phyloP scores from a whole-genome alignment of 1,140 invertebrate species.

The Drosophila repletoides region DNA sequence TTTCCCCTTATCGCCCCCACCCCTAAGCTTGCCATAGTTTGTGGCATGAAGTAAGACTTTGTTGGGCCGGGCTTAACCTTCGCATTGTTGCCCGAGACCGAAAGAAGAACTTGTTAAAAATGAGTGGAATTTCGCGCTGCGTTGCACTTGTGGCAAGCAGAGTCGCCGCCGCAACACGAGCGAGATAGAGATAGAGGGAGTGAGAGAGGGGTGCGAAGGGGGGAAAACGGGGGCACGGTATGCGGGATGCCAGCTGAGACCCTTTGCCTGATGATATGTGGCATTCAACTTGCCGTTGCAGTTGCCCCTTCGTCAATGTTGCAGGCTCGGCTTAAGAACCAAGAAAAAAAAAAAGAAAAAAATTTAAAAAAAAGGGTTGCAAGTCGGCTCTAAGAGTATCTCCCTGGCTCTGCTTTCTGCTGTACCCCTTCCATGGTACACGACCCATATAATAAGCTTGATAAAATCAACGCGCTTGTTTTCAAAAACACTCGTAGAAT shows the following conservation, averaged over 20 bases:
- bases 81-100: conserved; percentile 71
- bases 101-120: conserved; percentile 79
- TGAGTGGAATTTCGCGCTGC: conserved; percentile 79
- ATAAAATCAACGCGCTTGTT: conserved; percentile 69
- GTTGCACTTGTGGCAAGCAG: conserved; percentile 63
- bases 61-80: conserved; percentile 45
- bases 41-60: conserved; percentile 57
- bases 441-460: conserved; percentile 76
- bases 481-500: conserved; percentile 22
- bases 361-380: conserved; percentile 48
- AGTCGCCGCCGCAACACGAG: too few species aligned
- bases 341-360: conserved; percentile 4
- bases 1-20: conserved; percentile 9
- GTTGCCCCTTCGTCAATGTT: conserved; percentile 28
- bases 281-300: conserved; percentile 30
- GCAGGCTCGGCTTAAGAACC: conserved; percentile 18
- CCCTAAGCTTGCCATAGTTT: conserved; percentile 37
- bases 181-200: too few species aligned
- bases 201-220: conserved; percentile 17
- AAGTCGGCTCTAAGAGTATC: not conserved
- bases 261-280: conserved; percentile 33
- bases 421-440: not conserved
- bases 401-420: not conserved
- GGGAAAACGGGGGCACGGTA: conserved; percentile 11
- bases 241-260: conserved; percentile 32